A percentile compares a stretch with the other conserved stretches of the same genome.
Conservation (phyloP, 92 coral and sea anemone genomes). For the Hydrozoanthus gracilis region DNA sequence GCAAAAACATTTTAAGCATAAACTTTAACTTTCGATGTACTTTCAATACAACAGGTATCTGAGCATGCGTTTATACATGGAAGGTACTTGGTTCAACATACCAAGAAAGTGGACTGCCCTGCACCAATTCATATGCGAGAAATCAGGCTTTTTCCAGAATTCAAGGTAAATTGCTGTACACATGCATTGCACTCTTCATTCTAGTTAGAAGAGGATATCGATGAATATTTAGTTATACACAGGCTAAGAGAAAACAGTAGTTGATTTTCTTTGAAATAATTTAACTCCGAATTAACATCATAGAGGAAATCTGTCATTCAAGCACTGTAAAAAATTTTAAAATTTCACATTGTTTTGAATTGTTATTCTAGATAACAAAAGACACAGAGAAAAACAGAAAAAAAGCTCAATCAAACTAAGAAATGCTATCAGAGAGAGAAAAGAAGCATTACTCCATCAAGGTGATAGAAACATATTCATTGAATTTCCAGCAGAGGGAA, state of each 20-base stretch:
- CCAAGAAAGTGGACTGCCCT: constrained; percentile 18
- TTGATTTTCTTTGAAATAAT: constrained; percentile 10
- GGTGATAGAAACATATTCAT: constrained; percentile 57
- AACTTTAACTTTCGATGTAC: not conserved
- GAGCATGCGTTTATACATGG: not conserved
- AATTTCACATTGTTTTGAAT: too few species aligned
- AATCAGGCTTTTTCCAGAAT: not conserved
- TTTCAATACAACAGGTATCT: not conserved
- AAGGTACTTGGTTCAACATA: constrained; percentile 7
- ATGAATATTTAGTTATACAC: not conserved
- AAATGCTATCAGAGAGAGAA: constrained; percentile 30
- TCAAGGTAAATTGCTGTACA: constrained; percentile 22
- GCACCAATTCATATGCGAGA: constrained; percentile 37
- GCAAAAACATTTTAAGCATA: not conserved
- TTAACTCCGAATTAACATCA: not conserved
- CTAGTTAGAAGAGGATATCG: not conserved
- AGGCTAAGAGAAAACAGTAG: not conserved
- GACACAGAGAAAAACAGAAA: constrained; percentile 42
- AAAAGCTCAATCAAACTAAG: constrained; percentile 40
- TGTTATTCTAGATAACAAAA: constrained; percentile 17
- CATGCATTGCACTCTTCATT: constrained; percentile 8
- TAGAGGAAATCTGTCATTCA: too few species aligned
- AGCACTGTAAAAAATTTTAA: too few species aligned
- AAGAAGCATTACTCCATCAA: constrained; percentile 9
- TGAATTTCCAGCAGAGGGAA: constrained; percentile 39